These are phyloP conservation scores for Poecilia latipinna DNA, from an alignment of 2,113 vertebrate genomes.

Conservation along the genomic window DNA sequence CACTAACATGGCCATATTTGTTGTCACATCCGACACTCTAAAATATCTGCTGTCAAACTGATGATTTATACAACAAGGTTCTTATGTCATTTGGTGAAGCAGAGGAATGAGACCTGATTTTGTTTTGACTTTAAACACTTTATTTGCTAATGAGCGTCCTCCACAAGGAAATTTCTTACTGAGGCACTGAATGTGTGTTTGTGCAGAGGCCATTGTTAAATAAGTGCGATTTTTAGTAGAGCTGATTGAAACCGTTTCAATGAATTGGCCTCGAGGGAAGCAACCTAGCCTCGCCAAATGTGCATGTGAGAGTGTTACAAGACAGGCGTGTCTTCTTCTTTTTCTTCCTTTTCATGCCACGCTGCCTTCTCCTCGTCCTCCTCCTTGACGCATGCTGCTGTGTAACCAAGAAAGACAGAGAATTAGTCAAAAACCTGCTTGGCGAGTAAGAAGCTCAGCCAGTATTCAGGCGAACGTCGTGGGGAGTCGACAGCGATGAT, in stretches of 20 bases:
- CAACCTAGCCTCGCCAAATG: slow-evolving; percentile 19
- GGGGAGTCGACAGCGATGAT: background rate
- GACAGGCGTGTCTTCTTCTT: slow-evolving; percentile 38
- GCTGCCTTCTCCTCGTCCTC: slow-evolving; percentile 33
- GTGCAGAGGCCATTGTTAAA: slow-evolving; percentile 46
- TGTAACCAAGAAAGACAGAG: slow-evolving; percentile 11
- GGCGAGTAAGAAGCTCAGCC: slow-evolving; percentile 12
- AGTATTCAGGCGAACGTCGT: background rate
- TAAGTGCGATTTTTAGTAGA: slow-evolving; percentile 58
- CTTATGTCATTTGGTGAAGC: no score
- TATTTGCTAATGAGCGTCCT: background rate
- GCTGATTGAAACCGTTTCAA: slow-evolving; percentile 46
- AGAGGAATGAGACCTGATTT: no score
- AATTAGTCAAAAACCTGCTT: slow-evolving; percentile 18
- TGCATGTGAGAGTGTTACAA: slow-evolving; percentile 18
- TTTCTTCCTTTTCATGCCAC: slow-evolving; percentile 18
- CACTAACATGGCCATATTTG: no score
- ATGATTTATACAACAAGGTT: no score
- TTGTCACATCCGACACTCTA: no score
- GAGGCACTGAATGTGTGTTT: background rate
- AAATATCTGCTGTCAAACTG: no score
- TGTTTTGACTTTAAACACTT: no score
- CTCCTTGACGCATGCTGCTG: slow-evolving; percentile 16
- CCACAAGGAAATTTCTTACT: slow-evolving; percentile 18
- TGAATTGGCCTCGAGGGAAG: slow-evolving; percentile 61